A percentile compares a stretch with the other conserved stretches of the same genome.
Evolutionary conservation across 2,888 invertebrate genomes (phyloP).

Genomic region (Pterostichus madidus): DNA sequence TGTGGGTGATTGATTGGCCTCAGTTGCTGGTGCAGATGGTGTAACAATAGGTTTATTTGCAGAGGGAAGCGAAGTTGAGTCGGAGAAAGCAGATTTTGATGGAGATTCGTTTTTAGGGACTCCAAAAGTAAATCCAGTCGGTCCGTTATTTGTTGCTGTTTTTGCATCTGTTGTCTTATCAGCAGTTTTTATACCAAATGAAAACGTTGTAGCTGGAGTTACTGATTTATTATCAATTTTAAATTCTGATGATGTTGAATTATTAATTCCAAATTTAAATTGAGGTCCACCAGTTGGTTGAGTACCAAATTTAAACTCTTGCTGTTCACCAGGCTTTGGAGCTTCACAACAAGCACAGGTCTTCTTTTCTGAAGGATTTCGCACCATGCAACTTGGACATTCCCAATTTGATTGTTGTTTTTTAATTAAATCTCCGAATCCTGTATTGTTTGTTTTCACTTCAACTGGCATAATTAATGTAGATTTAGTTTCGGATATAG

Average conservation of each 20-base stretch:
- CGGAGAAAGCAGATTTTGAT: neutral
- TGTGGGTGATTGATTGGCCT: constrained; percentile 37
- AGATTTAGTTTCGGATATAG: constrained; percentile 62
- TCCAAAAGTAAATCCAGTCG: constrained; percentile 61
- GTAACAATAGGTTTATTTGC: constrained; percentile 2
- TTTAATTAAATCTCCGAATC: constrained; percentile 70
- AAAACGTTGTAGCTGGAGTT: constrained; percentile 60
- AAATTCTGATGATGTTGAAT: constrained; percentile 73
- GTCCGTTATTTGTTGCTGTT: constrained; percentile 25
- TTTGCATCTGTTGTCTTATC: constrained; percentile 62
- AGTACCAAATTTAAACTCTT: constrained; percentile 68
- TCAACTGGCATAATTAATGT: constrained; percentile 58
- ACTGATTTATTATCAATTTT: constrained; percentile 51
- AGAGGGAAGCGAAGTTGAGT: neutral
- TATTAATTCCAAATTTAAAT: constrained; percentile 79
- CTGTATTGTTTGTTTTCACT: constrained; percentile 56
- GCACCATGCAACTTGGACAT: constrained; percentile 82
- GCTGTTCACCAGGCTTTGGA: constrained; percentile 76
- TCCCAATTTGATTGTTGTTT: constrained; percentile 78
- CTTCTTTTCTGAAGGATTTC: constrained; percentile 77
- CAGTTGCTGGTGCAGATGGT: constrained; percentile 5
- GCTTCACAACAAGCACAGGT: constrained; percentile 82
- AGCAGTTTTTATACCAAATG: constrained; percentile 68
- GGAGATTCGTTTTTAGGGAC: constrained; percentile 35
- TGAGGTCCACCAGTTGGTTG: constrained; percentile 70